Percentiles rank a stretch among this genome's conserved stretches.
Conservation (phyloP, 2,888 invertebrate genomes). For the Drosophila cyrtoloma region DNA sequence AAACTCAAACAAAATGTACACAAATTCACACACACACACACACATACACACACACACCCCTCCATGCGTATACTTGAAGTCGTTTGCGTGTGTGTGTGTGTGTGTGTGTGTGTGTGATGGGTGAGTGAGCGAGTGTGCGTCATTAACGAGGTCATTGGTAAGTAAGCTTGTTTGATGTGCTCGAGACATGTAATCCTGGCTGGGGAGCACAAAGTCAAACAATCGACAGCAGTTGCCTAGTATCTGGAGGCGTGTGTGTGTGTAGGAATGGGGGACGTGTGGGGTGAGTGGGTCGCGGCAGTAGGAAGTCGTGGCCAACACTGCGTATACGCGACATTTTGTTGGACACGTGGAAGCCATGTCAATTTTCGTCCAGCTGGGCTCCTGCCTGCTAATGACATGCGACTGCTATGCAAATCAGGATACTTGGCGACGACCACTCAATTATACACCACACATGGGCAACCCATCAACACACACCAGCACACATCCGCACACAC, state of each 20-base stretch:
- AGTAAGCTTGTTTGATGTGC: slow-evolving; percentile 81
- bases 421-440: slow-evolving; percentile 73
- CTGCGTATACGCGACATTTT: slow-evolving; percentile 67
- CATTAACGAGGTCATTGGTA: slow-evolving; percentile 82
- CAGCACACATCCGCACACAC: slow-evolving; percentile 6
- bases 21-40: slow-evolving; percentile 18
- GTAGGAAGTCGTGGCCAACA: slow-evolving; percentile 7
- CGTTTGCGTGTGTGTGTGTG: neutral
- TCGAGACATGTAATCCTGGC: slow-evolving; percentile 76
- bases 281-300: neutral
- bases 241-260: slow-evolving; percentile 13
- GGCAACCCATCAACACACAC: slow-evolving; percentile 9
- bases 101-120: slow-evolving; percentile 14
- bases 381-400: slow-evolving; percentile 70
- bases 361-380: slow-evolving; percentile 58
- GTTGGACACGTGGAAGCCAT: slow-evolving; percentile 64
- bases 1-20: slow-evolving; percentile 66
- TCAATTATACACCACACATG: slow-evolving; percentile 74
- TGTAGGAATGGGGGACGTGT: neutral
- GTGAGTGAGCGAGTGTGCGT: slow-evolving; percentile 48
- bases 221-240: slow-evolving; percentile 52
- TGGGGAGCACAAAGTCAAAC: slow-evolving; percentile 56
- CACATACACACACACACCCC: slow-evolving; percentile 12
- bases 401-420: slow-evolving; percentile 76
- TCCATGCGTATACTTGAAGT: neutral